Conservation (phyloP, 2,113 vertebrate species). For the Canis aureus region DNA sequence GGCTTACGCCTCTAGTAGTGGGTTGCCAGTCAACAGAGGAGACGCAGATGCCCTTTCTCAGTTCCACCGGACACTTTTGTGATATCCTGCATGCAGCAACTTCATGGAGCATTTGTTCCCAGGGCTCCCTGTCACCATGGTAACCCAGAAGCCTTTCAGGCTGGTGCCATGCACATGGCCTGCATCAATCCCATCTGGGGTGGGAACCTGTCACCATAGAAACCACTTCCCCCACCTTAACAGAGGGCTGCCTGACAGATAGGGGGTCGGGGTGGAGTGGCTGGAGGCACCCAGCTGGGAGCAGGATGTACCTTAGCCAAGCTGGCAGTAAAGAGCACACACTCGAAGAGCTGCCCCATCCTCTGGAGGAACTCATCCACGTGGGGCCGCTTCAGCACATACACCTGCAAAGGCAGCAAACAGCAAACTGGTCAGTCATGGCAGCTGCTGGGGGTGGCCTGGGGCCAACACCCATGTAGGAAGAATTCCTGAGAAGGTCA, state of each 20-base stretch:
- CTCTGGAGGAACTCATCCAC: slow-evolving; percentile 98
- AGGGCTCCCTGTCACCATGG: slow-evolving; percentile 82
- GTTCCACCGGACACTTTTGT: background rate
- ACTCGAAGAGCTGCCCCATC: slow-evolving; percentile 98
- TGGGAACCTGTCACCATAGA: slow-evolving; percentile 88
- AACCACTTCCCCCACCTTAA: slow-evolving; percentile 87
- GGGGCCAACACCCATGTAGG: background rate
- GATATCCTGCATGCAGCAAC: background rate
- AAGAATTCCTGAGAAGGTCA: background rate
- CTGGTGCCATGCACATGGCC: slow-evolving; percentile 85
- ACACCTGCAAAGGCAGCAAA: slow-evolving; percentile 90
- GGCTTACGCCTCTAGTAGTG: background rate
- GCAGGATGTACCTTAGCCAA: slow-evolving; percentile 94
- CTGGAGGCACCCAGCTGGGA: slow-evolving; percentile 71
- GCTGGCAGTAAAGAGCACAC: slow-evolving; percentile 98
- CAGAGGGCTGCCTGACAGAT: slow-evolving; percentile 85
- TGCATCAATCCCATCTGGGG: slow-evolving; percentile 84
- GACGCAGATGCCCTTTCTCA: background rate
- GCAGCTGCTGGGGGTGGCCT: background rate
- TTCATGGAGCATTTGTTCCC: slow-evolving; percentile 48
- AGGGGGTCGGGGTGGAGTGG: slow-evolving; percentile 81
- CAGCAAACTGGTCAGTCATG: background rate
- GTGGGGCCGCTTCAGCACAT: slow-evolving; percentile 97
- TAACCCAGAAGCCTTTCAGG: slow-evolving; percentile 87
- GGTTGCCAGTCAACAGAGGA: background rate